Evolutionary conservation across 2,888 invertebrate species (phyloP).

Genomic region (Byasa hedistus): DNA sequence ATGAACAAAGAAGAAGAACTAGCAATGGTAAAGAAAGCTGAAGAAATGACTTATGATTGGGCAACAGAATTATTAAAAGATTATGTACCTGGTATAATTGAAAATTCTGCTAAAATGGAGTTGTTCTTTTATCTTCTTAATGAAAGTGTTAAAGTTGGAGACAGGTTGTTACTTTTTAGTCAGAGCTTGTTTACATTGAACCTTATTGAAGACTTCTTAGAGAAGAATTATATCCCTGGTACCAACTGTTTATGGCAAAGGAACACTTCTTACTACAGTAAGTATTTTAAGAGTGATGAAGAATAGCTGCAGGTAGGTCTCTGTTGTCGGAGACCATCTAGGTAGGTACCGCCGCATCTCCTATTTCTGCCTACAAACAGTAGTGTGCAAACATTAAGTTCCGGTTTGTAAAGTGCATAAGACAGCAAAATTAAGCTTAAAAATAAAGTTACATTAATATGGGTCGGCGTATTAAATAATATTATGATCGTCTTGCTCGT

Average conservation of each 20-base stretch:
- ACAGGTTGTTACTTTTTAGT: slow-evolving; percentile 96
- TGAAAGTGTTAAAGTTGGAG: slow-evolving; percentile 91
- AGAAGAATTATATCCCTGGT: slow-evolving; percentile 84
- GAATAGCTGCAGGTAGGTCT: background rate
- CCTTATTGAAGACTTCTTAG: slow-evolving; percentile 95
- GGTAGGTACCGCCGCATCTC: no score
- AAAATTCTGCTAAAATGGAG: slow-evolving; percentile 97
- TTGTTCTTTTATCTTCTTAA: slow-evolving; percentile 94
- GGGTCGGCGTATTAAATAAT: no score
- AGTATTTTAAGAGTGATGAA: background rate
- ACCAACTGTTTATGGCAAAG: slow-evolving; percentile 89
- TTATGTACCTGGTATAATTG: slow-evolving; percentile 92
- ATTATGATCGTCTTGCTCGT: no score
- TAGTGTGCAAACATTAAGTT: no score
- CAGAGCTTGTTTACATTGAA: slow-evolving; percentile 97
- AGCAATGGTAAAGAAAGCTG: slow-evolving; percentile 83
- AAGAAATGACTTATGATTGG: slow-evolving; percentile 94
- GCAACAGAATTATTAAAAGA: slow-evolving; percentile 90
- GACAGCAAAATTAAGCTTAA: no score
- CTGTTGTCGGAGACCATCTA: background rate
- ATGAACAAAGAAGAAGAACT: slow-evolving; percentile 80
- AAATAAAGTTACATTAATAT: no score
- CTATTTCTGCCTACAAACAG: no score
- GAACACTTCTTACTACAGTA: slow-evolving; percentile 94
- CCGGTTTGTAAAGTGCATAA: no score